Evolutionary conservation across 2,797 vertebrate genomes (phyloP).

Genomic region (Gymnodraco acuticeps): DNA sequence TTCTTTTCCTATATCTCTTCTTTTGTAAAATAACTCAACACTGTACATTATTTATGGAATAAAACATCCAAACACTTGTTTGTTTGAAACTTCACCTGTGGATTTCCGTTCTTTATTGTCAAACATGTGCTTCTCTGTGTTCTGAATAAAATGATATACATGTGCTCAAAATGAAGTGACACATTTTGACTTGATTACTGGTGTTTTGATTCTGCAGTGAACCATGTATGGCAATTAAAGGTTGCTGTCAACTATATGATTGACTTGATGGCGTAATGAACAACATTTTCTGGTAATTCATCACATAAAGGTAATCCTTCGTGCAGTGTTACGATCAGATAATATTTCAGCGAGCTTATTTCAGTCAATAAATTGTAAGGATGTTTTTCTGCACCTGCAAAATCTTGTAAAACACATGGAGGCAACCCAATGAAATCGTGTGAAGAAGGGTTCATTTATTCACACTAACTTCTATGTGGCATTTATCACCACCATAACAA

Average conservation of each 20-base stretch:
- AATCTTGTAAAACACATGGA: constrained; percentile 25
- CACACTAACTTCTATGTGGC: constrained; percentile 28
- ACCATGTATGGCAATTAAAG: constrained; percentile 6
- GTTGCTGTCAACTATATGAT: constrained; percentile 18
- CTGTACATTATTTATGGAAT: constrained; percentile 85
- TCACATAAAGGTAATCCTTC: neutral
- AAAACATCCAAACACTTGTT: constrained; percentile 82
- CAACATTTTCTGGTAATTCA: neutral
- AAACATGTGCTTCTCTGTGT: constrained; percentile 59
- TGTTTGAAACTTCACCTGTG: constrained; percentile 85
- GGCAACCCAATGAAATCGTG: constrained; percentile 16
- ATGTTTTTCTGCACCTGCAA: constrained; percentile 29
- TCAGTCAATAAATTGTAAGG: constrained; percentile 1
- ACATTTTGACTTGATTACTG: constrained; percentile 5
- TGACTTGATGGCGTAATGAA: constrained; percentile 17
- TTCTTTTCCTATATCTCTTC: constrained; percentile 66
- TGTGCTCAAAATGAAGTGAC: constrained; percentile 31
- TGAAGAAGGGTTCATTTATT: constrained; percentile 7
- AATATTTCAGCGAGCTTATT: constrained; percentile 9
- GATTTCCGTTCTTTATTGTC: constrained; percentile 82
- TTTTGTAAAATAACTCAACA: constrained; percentile 78
- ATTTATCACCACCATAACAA: constrained; percentile 37
- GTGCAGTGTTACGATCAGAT: constrained; percentile 1
- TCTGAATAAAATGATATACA: constrained; percentile 47
- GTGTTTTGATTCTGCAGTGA: constrained; percentile 2